Evolutionary conservation across 1,140 invertebrate species (phyloP), one percentile per base, ranked within the genome.

Genomic region (Nephotettix cincticeps): DNA sequence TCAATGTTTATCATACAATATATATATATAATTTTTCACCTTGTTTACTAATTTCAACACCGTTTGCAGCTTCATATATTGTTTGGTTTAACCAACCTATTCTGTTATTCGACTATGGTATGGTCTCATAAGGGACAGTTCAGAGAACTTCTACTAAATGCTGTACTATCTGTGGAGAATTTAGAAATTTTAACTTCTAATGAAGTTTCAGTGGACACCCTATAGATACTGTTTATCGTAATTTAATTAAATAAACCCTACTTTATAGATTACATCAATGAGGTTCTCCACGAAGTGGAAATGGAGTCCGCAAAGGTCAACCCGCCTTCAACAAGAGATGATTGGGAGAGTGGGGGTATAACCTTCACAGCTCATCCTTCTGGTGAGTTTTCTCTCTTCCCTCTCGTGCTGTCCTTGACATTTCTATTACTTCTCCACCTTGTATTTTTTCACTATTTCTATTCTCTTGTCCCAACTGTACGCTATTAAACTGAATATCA

Each of bases 281-380:
- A 77, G 67, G 76, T 77, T 54, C 83, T 93, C 69, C 89, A 91
- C 71, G 88, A 91, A 75, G 86, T 87, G 28, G 83, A 81, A 71
- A 71, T 30, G 72, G 87, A 90, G 75, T 86, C 87, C 83, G 80
- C 71, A 88, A 90, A 75, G 86, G 86, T 40, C 82, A 80, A 54
- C 85, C 70, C 32, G 51, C 25, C 61, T 6, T 19, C 47, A 4
- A 87, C 9, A 66, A 85, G 83, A 73, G 89, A 91, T 69, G 91
- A 93, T 75, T 90, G 89, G 87, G 93, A 94, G 78, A 91, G 90
- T 78, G 77, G 90, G 77, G 77, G 91, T 75, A 93, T 94, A 74
- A 93, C 90, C 73, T 95, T 94, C 80, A 93, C 91, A 73, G 92
- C 91, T 54, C 90, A 92, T 84, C 89, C 89, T 78, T 90, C 89